A percentile compares a stretch with the other conserved stretches of the same genome.
Evolutionary conservation across 2,888 invertebrate species (phyloP).

Genomic region (Drosophila buzzatii): DNA sequence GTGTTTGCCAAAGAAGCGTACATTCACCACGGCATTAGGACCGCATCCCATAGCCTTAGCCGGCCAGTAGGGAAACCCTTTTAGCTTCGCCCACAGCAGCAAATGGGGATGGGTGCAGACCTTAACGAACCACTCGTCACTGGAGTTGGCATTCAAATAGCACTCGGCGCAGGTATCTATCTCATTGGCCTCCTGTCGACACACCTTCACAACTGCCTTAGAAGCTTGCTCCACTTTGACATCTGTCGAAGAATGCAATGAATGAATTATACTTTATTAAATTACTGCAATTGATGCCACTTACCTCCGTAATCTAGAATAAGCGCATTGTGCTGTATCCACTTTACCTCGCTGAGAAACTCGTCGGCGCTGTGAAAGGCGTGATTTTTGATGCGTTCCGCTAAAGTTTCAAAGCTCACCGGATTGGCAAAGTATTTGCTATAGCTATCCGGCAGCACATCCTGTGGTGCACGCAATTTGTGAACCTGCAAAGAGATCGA

Average conservation of each 20-base stretch:
- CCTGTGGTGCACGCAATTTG: constrained; percentile 64
- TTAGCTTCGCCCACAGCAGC: constrained; percentile 97
- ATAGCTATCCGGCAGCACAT: constrained; percentile 64
- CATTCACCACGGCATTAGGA: constrained; percentile 91
- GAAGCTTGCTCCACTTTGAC: constrained; percentile 67
- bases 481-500: constrained; percentile 39
- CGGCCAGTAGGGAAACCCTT: constrained; percentile 99
- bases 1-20: constrained; percentile 97
- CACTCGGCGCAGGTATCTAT: constrained; percentile 97
- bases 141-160: constrained; percentile 93
- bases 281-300: not conserved
- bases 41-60: constrained; percentile 94
- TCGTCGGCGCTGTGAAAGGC: constrained; percentile 94
- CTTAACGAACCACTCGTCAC: constrained; percentile 94
- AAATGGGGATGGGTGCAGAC: constrained; percentile 96
- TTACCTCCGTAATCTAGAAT: constrained; percentile 91
- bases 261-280: not conserved
- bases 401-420: constrained; percentile 92
- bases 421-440: constrained; percentile 93
- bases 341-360: constrained; percentile 95
- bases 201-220: constrained; percentile 92
- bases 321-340: constrained; percentile 97
- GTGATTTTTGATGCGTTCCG: constrained; percentile 91
- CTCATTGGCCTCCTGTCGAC: constrained; percentile 95
- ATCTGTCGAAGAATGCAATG: constrained; percentile 33